Evolutionary conservation across 2,113 vertebrate species (phyloP).

Genomic region (Pterocles burchelli): DNA sequence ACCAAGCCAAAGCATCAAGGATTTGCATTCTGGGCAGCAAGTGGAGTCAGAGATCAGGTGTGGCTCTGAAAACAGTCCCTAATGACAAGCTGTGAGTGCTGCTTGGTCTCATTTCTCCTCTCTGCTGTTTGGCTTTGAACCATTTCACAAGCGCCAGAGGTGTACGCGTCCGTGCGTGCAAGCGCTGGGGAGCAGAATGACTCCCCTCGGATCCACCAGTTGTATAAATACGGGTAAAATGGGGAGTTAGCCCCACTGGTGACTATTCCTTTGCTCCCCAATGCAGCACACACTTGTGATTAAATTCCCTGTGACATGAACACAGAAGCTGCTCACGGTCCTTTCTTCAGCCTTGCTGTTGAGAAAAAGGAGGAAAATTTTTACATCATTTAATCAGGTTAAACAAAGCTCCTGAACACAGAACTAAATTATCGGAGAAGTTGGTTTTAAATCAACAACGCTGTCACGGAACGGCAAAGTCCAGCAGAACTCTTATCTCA

Average conservation of each 20-base stretch:
- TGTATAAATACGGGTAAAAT: rapidly evolving
- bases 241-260: background rate
- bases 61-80: background rate
- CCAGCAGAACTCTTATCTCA: background rate
- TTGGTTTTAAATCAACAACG: rapidly evolving
- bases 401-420: background rate
- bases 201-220: rapidly evolving
- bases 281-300: rapidly evolving
- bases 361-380: background rate
- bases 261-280: background rate
- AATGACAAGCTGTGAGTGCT: rapidly evolving
- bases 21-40: background rate
- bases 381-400: background rate
- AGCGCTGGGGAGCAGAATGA: rapidly evolving
- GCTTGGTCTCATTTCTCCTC: background rate
- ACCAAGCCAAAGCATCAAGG: rapidly evolving
- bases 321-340: background rate
- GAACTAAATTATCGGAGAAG: background rate
- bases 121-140: background rate
- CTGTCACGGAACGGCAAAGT: rapidly evolving
- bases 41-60: rapidly evolving
- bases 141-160: rapidly evolving
- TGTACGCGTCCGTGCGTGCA: rapidly evolving
- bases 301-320: rapidly evolving
- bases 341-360: background rate